phyloP scores from a whole-genome alignment of 2,797 vertebrate species.

The Todus mexicanus region DNA sequence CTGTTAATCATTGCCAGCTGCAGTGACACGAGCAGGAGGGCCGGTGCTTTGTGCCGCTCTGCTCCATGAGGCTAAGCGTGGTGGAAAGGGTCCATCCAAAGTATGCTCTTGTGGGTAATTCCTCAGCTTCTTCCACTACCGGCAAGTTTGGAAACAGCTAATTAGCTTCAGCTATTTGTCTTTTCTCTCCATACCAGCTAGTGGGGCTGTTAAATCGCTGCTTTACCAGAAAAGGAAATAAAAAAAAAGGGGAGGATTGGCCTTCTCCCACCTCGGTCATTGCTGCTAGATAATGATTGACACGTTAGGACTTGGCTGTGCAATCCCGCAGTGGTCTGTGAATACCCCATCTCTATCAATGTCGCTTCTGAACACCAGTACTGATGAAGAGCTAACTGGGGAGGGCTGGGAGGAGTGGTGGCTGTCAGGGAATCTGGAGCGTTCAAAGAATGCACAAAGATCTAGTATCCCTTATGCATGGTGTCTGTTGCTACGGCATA shows the following conservation, averaged over 20 bases:
- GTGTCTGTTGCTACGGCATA: constrained; percentile 74
- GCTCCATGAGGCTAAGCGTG: constrained; percentile 69
- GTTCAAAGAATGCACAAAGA: constrained; percentile 75
- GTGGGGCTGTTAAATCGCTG: constrained; percentile 74
- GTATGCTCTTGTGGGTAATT: constrained; percentile 70
- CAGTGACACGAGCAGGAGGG: constrained; percentile 77
- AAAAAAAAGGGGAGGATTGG: constrained; percentile 74
- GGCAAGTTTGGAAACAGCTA: constrained; percentile 71
- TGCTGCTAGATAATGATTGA: constrained; percentile 82
- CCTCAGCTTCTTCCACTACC: constrained; percentile 71
- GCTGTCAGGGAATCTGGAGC: constrained; percentile 62
- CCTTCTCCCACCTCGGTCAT: constrained; percentile 75
- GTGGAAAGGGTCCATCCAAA: constrained; percentile 67
- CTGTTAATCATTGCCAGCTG: constrained; percentile 80
- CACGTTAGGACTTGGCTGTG: constrained; percentile 76
- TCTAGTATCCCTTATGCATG: constrained; percentile 83
- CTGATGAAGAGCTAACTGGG: constrained; percentile 71
- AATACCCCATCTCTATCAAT: constrained; percentile 65
- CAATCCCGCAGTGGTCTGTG: constrained; percentile 71
- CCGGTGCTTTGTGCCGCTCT: constrained; percentile 68
- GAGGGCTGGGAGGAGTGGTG: constrained; percentile 58
- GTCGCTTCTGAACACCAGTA: constrained; percentile 76
- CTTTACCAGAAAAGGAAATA: constrained; percentile 63
- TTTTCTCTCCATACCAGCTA: constrained; percentile 63
- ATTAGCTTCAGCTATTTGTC: constrained; percentile 70